These are phyloP conservation scores for Ancistrus triradiatus DNA, from an alignment of 2,113 vertebrate genomes.

Conservation along the genomic window DNA sequence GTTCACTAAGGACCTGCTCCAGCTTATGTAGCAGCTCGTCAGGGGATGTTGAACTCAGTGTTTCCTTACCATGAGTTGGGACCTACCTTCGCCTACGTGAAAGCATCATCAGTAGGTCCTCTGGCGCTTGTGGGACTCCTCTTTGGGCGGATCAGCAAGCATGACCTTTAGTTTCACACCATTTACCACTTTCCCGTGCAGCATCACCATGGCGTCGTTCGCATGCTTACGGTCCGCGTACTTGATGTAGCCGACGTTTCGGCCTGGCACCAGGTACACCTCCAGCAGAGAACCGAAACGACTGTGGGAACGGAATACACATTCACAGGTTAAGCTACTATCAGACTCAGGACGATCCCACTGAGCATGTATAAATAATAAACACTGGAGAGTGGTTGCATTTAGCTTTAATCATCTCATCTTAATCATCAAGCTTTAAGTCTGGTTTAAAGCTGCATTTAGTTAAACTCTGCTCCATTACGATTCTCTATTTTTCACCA, in stretches of 20 bases:
- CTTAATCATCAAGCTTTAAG: too few relatives aligned
- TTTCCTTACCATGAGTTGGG: conserved; percentile 29
- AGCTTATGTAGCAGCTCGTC: too few relatives aligned
- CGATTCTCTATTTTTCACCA: too few relatives aligned
- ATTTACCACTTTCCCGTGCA: conserved; percentile 86
- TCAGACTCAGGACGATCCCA: too few relatives aligned
- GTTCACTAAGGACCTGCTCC: too few relatives aligned
- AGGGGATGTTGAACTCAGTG: background rate
- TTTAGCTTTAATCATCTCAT: too few relatives aligned
- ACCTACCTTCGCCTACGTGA: conserved; percentile 29
- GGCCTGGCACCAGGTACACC: conserved; percentile 87
- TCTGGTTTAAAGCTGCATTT: too few relatives aligned
- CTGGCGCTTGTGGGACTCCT: conserved; percentile 90
- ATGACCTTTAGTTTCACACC: conserved; percentile 93
- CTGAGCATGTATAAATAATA: too few relatives aligned
- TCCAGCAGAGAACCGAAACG: conserved; percentile 88
- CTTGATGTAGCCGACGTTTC: conserved; percentile 91
- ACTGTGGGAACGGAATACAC: conserved; percentile 54
- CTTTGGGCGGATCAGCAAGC: conserved; percentile 86
- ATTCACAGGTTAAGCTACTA: too few relatives aligned
- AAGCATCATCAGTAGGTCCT: conserved; percentile 76
- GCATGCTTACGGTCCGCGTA: conserved; percentile 86
- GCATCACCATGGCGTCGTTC: conserved; percentile 79
- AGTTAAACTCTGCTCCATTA: too few relatives aligned
- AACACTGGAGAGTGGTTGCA: too few relatives aligned